A percentile compares a stretch with the other conserved stretches of the same genome.
These are phyloP conservation scores for Phylloscopus trochiloides DNA, from an alignment of 2,113 vertebrate genomes.

Conservation along the genomic window DNA sequence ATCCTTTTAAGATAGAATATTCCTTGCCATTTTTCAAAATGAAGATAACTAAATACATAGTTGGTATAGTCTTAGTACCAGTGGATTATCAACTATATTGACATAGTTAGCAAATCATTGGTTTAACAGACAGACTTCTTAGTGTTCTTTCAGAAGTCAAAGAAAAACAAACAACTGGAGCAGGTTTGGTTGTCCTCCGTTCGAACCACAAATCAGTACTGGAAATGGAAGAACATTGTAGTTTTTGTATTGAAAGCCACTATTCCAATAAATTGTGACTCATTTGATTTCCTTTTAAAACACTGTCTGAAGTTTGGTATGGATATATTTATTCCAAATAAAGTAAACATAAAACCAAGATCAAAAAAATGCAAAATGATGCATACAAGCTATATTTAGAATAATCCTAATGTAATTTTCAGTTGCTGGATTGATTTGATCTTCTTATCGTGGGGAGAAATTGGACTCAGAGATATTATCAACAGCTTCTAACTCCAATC, in stretches of 20 bases:
- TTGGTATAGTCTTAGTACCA: not conserved
- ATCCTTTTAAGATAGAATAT: not conserved
- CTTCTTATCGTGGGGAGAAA: conserved; percentile 70
- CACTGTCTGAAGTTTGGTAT: conserved; percentile 1
- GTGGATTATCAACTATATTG: not conserved
- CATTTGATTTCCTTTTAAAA: conserved; percentile 48
- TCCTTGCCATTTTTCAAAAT: not conserved
- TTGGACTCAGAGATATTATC: conserved; percentile 68
- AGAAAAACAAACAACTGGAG: conserved; percentile 11
- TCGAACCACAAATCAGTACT: conserved; percentile 23
- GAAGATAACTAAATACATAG: not conserved
- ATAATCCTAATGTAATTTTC: conserved; percentile 68
- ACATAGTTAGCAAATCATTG: not conserved
- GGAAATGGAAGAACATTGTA: not conserved
- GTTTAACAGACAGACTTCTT: conserved; percentile 26
- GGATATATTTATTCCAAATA: conserved; percentile 13
- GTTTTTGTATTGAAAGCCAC: conserved; percentile 23
- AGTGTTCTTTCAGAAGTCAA: conserved; percentile 1
- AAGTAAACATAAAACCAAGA: conserved; percentile 37
- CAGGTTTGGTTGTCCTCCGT: conserved; percentile 16
- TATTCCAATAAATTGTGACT: not conserved
- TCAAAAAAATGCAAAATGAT: conserved; percentile 44
- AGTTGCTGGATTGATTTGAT: conserved; percentile 71
- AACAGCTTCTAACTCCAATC: conserved; percentile 65
- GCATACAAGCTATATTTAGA: conserved; percentile 58